A percentile compares a stretch with the other conserved stretches of the same genome.
These are phyloP conservation scores for Phylloscopus trochilus DNA, from an alignment of 2,113 vertebrate genomes.

Conservation along the genomic window DNA sequence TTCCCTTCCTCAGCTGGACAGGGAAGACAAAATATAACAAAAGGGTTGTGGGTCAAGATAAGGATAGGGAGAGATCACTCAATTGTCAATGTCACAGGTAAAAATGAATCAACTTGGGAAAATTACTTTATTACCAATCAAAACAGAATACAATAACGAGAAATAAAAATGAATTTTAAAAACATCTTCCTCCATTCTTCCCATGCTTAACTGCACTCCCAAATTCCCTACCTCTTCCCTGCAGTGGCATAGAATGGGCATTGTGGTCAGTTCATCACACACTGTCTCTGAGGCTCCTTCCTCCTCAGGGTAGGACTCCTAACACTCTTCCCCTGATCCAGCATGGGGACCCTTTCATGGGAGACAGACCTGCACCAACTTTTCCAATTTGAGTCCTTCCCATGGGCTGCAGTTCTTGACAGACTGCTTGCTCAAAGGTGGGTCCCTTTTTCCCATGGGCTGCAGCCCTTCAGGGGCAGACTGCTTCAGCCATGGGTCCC, in stretches of 20 bases:
- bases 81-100: background rate
- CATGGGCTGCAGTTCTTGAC: background rate
- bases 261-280: background rate
- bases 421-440: fast-evolving
- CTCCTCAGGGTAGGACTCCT: background rate
- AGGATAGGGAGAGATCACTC: background rate
- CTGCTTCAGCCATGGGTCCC: background rate
- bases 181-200: background rate
- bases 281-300: background rate
- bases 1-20: background rate
- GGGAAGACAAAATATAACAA: background rate
- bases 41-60: background rate
- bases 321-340: too few relatives aligned
- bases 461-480: background rate
- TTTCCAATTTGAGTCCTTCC: background rate
- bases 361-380: background rate
- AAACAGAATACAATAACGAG: background rate
- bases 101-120: background rate
- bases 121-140: background rate
- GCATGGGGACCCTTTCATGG: background rate
- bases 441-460: background rate
- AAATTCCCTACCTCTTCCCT: background rate
- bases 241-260: background rate
- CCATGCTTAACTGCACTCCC: background rate
- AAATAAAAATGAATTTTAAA: background rate